These are phyloP conservation scores for Marmota monax DNA, from an alignment of 2,113 vertebrate genomes.

Conservation along the genomic window DNA sequence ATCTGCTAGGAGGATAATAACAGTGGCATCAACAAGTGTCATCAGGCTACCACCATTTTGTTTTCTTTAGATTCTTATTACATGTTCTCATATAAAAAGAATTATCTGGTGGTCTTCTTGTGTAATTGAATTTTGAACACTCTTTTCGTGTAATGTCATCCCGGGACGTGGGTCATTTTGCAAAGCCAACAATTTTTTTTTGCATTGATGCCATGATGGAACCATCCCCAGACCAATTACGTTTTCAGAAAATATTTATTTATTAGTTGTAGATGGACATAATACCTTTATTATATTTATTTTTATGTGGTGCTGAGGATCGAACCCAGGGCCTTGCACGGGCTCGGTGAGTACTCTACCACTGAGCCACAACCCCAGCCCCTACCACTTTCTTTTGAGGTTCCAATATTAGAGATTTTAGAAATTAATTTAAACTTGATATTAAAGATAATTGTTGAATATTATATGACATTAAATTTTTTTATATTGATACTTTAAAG, in stretches of 20 bases:
- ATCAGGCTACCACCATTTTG: conserved; percentile 99
- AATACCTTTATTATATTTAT: too few species aligned
- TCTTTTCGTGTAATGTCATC: too few species aligned
- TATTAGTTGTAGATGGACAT: too few species aligned
- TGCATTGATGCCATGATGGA: not conserved
- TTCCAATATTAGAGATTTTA: not conserved
- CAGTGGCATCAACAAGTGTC: conserved; percentile 98
- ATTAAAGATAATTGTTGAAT: not conserved
- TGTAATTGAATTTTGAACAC: too few species aligned
- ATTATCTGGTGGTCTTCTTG: conserved; percentile 98
- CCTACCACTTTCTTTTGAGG: not conserved
- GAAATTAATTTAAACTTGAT: not conserved
- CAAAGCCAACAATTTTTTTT: not conserved
- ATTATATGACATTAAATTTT: not conserved
- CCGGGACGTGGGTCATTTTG: too few species aligned
- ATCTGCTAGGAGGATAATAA: conserved; percentile 93
- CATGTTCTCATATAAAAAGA: conserved; percentile 99
- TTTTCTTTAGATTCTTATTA: conserved; percentile 99
- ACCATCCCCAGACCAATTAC: not conserved
- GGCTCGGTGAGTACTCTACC: too few species aligned
- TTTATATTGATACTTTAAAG: not conserved
- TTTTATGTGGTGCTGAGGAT: too few species aligned
- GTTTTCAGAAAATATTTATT: too few species aligned
- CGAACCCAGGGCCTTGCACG: too few species aligned
- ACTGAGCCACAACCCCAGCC: not conserved